Base-by-base conservation (phyloP, 2,113 vertebrate genomes). In the Neolamprologus longior region DNA sequence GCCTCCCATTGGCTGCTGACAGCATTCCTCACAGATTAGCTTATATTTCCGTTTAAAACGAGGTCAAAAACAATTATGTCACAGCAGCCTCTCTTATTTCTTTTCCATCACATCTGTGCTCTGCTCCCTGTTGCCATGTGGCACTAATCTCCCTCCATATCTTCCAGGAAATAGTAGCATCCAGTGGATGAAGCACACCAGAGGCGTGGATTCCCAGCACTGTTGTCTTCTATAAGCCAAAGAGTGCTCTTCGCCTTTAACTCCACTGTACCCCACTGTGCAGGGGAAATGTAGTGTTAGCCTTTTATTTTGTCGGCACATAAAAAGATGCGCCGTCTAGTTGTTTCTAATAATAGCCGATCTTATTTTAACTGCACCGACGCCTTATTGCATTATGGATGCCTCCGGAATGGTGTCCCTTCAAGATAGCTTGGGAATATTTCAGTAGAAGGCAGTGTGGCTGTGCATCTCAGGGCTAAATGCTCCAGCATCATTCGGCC, bases 381-480 rank as follows among this genome's bases (percentile, higher is more conserved):
- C 92, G 92, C 89, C 93, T 92, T 86, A 17, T 85, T 93, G 93
- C 95, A 88, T 95, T 92, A 94, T 94, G 94, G 90, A 94, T 93
- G 95, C 90, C 88, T 57, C 52, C 12, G 89, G 91, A 89, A 53
- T 19, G 92, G 93, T 55, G 87, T 94, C 90, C 91, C 90, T 87
- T 90, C 89, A 11, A 92, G 92, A 89, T 94, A 93, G 94, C 93
- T 94, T 94, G 95, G 94, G 92, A 92, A 93, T 81, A 14, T 91
- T 7, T 54, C 87, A 84, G 89, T 92, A 92, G 81, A 88, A 68
- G 76, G 33, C 33, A 37, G 80, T 80, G 76, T 21, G 52, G 68
- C 85, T 42, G 63, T 14, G 78, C 86, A 35, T 91, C 87, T 61
- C 85, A 13, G 80, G 79, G 52, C 82, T 91, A 14, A 24, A 91